Evolutionary conservation across 2,797 vertebrate species (phyloP).

Genomic region (Bothrops alternatus): DNA sequence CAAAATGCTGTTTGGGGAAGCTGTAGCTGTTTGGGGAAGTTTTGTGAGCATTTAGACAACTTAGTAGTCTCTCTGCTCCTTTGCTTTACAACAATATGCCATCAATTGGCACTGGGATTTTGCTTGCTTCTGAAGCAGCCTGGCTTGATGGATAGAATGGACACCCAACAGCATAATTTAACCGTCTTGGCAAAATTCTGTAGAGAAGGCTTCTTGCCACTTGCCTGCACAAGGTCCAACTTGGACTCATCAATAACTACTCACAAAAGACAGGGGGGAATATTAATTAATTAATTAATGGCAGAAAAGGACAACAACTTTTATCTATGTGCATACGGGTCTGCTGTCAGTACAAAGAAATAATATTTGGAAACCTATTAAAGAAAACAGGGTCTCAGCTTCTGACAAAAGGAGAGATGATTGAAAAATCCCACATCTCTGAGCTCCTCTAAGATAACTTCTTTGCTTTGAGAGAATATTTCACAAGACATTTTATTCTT

Average conservation of each 20-base stretch:
- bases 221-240: neutral
- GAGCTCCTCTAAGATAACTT: slow-evolving; percentile 68
- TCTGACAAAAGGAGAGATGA: slow-evolving; percentile 59
- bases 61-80: neutral
- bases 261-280: neutral
- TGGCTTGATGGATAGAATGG: neutral
- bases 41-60: neutral
- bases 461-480: slow-evolving; percentile 66
- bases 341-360: slow-evolving; percentile 59
- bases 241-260: rapidly evolving
- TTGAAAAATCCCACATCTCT: slow-evolving; percentile 55
- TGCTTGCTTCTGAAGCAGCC: neutral
- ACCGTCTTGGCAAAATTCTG: neutral
- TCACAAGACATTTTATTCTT: slow-evolving; percentile 71
- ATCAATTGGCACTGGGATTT: neutral
- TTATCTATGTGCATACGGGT: slow-evolving; percentile 43
- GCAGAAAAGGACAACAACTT: slow-evolving; percentile 45
- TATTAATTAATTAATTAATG: slow-evolving; percentile 38
- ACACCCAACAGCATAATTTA: neutral
- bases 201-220: neutral
- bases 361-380: slow-evolving; percentile 65
- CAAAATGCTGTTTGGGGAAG: neutral
- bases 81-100: neutral
- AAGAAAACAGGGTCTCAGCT: slow-evolving; percentile 64
- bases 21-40: neutral